Percentiles rank a stretch among this genome's conserved stretches.
phyloP scores from a whole-genome alignment of 2,888 invertebrate species.

The Meteorus colon region DNA sequence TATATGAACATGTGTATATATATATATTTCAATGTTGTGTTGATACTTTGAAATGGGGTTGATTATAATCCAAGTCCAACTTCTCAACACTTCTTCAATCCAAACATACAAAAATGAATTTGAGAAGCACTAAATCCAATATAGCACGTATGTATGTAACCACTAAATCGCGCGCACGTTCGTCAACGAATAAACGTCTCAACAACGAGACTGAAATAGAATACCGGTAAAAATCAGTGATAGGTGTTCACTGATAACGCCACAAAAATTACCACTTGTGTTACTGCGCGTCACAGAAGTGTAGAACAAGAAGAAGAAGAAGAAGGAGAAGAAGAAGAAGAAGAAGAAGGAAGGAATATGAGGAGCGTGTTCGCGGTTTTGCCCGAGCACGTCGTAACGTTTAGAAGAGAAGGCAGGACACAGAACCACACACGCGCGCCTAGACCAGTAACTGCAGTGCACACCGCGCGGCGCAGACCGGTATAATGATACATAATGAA shows the following conservation, averaged over 20 bases:
- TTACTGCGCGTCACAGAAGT: slow-evolving; percentile 23
- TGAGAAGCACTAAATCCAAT: slow-evolving; percentile 16
- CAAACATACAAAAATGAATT: neutral
- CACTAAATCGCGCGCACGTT: neutral
- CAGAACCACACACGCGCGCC: slow-evolving; percentile 69
- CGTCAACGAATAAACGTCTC: neutral
- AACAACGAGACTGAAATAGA: neutral
- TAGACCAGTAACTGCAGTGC: slow-evolving; percentile 71
- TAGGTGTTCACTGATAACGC: slow-evolving; percentile 1
- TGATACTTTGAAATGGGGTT: neutral
- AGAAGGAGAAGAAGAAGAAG: slow-evolving; percentile 29
- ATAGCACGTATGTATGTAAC: neutral
- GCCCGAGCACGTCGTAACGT: slow-evolving; percentile 54
- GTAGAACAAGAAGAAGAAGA: slow-evolving; percentile 19
- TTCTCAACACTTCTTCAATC: neutral
- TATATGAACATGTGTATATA: neutral
- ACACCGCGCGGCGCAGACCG: slow-evolving; percentile 74
- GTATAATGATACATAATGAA: slow-evolving; percentile 74
- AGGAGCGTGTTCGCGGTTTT: slow-evolving; percentile 46
- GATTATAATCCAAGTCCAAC: slow-evolving; percentile 20
- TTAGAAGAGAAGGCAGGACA: slow-evolving; percentile 54
- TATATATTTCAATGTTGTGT: neutral
- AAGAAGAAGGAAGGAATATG: slow-evolving; percentile 43
- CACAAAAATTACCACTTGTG: slow-evolving; percentile 40
- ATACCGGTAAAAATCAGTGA: slow-evolving; percentile 14